phyloP scores from a whole-genome alignment of 2,113 vertebrate species.

The Centropus bengalensis region DNA sequence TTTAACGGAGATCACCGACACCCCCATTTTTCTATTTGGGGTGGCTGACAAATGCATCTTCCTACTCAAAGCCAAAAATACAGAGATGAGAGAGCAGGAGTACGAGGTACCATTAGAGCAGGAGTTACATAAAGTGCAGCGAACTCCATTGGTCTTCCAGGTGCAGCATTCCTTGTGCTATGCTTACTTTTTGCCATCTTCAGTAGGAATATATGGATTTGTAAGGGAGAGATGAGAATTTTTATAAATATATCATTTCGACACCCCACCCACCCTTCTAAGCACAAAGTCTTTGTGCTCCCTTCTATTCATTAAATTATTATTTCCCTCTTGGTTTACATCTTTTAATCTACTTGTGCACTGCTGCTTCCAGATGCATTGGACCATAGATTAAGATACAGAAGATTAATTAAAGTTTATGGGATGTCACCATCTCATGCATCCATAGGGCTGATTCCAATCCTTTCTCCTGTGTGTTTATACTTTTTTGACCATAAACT shows the following conservation, averaged over 20 bases:
- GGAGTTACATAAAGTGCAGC: constrained; percentile 22
- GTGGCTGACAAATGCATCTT: constrained; percentile 64
- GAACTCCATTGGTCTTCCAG: background rate
- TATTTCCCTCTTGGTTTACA: background rate
- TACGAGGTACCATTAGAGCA: background rate
- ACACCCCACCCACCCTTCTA: background rate
- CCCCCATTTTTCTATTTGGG: constrained; percentile 74
- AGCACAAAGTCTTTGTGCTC: background rate
- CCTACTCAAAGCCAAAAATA: constrained; percentile 75
- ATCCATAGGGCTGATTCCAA: background rate
- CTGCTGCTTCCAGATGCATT: background rate
- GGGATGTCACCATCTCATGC: background rate
- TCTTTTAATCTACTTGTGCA: accelerated
- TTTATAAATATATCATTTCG: accelerated
- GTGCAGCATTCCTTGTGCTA: background rate
- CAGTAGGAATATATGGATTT: accelerated
- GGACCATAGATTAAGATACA: background rate
- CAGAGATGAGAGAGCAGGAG: constrained; percentile 38
- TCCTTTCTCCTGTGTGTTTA: background rate
- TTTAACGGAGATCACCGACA: constrained; percentile 13
- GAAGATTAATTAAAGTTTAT: background rate
- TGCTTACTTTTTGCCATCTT: background rate
- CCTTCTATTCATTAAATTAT: background rate
- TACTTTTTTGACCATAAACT: background rate
- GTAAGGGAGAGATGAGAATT: background rate